phyloP scores from a whole-genome alignment of 2,888 invertebrate species.

The Tipula lateralis region DNA sequence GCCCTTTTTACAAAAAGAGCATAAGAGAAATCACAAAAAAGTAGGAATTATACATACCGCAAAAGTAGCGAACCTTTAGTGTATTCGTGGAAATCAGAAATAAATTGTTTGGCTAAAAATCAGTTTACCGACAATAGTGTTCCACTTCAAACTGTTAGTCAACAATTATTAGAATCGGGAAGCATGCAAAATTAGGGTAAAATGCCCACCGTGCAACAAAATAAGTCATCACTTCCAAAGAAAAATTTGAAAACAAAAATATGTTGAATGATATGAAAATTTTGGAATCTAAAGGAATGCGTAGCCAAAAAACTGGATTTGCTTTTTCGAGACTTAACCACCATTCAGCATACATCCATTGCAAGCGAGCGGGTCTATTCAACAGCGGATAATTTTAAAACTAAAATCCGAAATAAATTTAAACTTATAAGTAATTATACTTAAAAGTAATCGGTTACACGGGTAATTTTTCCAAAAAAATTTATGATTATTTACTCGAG shows the following conservation, averaged over 20 bases:
- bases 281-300: not conserved
- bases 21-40: no score
- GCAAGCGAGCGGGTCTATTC: not conserved
- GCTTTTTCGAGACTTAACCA: not conserved
- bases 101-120: no score
- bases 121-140: no score
- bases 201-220: not conserved
- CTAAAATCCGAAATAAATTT: not conserved
- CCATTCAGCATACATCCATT: no score
- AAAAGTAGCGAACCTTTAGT: not conserved
- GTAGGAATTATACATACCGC: not conserved
- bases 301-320: not conserved
- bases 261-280: not conserved
- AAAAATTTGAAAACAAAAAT: not conserved
- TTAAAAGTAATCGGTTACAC: no score
- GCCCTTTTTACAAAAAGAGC: constrained; percentile 14
- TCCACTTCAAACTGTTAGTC: not conserved
- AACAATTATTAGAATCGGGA: not conserved
- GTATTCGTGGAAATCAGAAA: no score
- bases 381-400: no score
- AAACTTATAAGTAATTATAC: not conserved
- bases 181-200: not conserved
- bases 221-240: not conserved
- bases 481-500: no score
- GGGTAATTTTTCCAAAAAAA: no score